Evolutionary conservation across 2,888 invertebrate species (phyloP).

Genomic region (Drosophila melanocephala): DNA sequence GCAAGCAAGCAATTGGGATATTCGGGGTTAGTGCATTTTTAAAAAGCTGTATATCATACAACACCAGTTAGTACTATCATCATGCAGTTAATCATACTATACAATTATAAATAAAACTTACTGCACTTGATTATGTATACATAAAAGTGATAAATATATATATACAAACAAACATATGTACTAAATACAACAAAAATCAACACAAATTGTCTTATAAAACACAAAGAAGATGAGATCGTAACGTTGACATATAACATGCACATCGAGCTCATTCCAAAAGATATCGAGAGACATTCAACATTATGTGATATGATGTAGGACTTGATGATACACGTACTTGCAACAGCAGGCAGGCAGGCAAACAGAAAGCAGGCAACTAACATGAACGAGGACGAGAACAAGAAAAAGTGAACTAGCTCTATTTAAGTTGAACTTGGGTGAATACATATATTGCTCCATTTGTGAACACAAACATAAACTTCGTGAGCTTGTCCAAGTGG

Average conservation of each 20-base stretch:
- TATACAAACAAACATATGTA: conserved; percentile 58
- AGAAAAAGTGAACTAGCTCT: conserved; percentile 24
- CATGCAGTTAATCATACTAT: conserved; percentile 47
- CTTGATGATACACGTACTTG: conserved; percentile 58
- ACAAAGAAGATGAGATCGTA: conserved; percentile 38
- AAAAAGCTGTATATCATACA: conserved; percentile 21
- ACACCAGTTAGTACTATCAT: conserved; percentile 42
- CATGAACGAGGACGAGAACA: conserved; percentile 50
- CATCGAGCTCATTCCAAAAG: conserved; percentile 55
- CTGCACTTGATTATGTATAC: conserved; percentile 16
- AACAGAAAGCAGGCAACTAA: conserved; percentile 73
- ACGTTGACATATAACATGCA: conserved; percentile 59
- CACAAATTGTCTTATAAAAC: conserved; percentile 54
- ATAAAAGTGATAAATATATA: conserved; percentile 8
- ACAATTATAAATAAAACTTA: conserved; percentile 32
- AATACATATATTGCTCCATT: conserved; percentile 40
- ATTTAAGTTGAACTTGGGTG: conserved; percentile 21
- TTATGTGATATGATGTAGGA: conserved; percentile 47
- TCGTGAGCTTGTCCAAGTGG: conserved; percentile 43
- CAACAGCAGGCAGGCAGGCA: conserved; percentile 74
- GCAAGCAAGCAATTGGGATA: conserved; percentile 67
- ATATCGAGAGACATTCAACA: conserved; percentile 53
- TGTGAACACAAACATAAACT: conserved; percentile 46
- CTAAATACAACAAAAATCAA: conserved; percentile 73
- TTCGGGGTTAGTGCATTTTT: conserved; percentile 61